phyloP scores from a whole-genome alignment of 2,797 vertebrate species.

The Hoplostethus mediterraneus region DNA sequence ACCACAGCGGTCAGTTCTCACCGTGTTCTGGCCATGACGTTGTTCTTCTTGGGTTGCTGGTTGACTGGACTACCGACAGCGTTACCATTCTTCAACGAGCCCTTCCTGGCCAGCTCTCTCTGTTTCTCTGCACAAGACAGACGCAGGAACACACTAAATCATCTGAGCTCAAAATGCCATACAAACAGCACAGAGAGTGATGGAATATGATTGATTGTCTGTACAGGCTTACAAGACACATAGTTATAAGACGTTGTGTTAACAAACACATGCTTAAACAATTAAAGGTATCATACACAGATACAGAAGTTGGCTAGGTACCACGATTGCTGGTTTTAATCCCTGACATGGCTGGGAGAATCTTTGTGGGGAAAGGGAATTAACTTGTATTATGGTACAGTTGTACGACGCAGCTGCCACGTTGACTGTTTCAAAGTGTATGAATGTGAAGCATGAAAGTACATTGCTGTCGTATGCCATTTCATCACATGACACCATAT shows the following conservation, averaged over 20 bases:
- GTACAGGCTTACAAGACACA: too few species aligned
- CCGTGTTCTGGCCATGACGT: slow-evolving; percentile 98
- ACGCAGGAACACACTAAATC: neutral
- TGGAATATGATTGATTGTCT: neutral
- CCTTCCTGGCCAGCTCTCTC: slow-evolving; percentile 95
- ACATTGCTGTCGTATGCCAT: neutral
- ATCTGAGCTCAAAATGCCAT: neutral
- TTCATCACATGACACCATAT: neutral
- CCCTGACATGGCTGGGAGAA: too few species aligned
- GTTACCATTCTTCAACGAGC: slow-evolving; percentile 94
- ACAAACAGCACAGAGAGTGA: neutral
- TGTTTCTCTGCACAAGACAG: slow-evolving; percentile 90
- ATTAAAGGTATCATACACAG: too few species aligned
- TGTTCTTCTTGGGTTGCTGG: slow-evolving; percentile 99
- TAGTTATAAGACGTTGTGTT: neutral
- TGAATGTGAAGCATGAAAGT: neutral
- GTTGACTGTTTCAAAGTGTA: neutral
- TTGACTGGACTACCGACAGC: slow-evolving; percentile 94
- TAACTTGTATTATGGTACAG: neutral
- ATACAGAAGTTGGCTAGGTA: too few species aligned
- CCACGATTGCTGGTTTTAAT: too few species aligned
- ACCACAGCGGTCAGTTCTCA: slow-evolving; percentile 62
- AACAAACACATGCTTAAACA: too few species aligned
- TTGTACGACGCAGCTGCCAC: neutral
- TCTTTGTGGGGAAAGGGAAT: neutral